Conservation (phyloP, 2,797 vertebrate genomes). For the Petrocephalus sullivani region DNA sequence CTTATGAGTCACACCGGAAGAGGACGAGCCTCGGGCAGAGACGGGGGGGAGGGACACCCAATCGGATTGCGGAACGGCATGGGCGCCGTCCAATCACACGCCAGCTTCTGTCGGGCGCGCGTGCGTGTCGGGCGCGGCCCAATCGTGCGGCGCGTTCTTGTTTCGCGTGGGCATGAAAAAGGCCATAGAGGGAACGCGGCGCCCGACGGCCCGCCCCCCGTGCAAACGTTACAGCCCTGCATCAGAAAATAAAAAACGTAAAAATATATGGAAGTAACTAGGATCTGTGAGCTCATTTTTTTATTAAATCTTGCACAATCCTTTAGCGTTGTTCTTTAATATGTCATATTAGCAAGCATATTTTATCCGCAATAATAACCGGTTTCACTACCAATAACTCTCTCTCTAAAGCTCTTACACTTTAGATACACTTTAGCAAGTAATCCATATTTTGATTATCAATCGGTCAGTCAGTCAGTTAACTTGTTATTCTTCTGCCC, state of each 20-base stretch:
- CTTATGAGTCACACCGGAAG: constrained; percentile 60
- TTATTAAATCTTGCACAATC: not conserved
- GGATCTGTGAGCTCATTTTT: not conserved
- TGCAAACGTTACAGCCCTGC: not conserved
- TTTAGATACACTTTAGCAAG: not conserved
- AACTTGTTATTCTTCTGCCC: not conserved
- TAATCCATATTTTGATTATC: not conserved
- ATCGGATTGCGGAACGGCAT: constrained; percentile 8
- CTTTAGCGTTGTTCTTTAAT: not conserved
- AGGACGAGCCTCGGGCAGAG: constrained; percentile 36
- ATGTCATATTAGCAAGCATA: not conserved
- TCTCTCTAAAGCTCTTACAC: not conserved
- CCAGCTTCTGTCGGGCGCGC: not conserved
- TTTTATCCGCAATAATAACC: not conserved
- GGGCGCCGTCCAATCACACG: not conserved
- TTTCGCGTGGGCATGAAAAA: not conserved
- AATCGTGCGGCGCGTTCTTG: not conserved
- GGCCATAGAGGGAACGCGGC: not conserved
- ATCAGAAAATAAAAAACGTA: not conserved
- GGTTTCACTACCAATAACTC: not conserved
- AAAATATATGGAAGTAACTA: not conserved
- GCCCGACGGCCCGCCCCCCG: not conserved
- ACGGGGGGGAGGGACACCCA: constrained; percentile 19
- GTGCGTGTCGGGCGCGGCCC: not conserved
- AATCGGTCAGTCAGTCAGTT: not conserved